Conservation (phyloP, 2,888 invertebrate species). For the Aleiodes alternator region DNA sequence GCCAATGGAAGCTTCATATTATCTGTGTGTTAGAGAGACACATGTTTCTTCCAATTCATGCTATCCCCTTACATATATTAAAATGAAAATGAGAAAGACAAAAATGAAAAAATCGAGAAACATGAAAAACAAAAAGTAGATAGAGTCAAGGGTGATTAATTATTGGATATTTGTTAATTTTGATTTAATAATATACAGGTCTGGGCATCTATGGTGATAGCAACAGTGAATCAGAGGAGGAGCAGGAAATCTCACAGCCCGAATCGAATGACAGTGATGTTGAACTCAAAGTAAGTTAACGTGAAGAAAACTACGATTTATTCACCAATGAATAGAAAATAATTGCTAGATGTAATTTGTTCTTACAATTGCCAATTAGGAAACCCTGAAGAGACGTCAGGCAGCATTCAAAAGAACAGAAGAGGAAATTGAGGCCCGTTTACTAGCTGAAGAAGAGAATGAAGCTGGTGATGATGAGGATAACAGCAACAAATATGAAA, state of each 20-base stretch:
- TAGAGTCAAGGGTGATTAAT: slow-evolving; percentile 20
- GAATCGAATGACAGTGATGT: slow-evolving; percentile 80
- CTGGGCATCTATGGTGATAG: slow-evolving; percentile 90
- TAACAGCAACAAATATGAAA: slow-evolving; percentile 59
- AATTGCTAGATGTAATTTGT: not conserved
- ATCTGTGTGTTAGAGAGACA: slow-evolving; percentile 12
- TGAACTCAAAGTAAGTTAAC: slow-evolving; percentile 81
- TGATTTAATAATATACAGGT: slow-evolving; percentile 78
- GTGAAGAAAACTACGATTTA: too few species aligned
- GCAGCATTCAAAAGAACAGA: slow-evolving; percentile 85
- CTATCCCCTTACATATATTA: slow-evolving; percentile 21
- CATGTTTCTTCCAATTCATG: not conserved
- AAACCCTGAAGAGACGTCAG: slow-evolving; percentile 80
- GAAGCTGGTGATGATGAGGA: slow-evolving; percentile 57
- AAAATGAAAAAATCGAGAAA: not conserved
- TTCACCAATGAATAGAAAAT: not conserved
- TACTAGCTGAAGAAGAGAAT: slow-evolving; percentile 80
- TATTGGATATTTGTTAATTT: slow-evolving; percentile 47
- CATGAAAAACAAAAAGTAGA: not conserved
- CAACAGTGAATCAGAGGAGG: slow-evolving; percentile 77
- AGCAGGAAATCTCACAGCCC: slow-evolving; percentile 74
- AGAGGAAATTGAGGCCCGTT: slow-evolving; percentile 84
- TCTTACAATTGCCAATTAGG: slow-evolving; percentile 72
- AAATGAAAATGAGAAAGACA: not conserved
- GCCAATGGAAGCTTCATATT: slow-evolving; percentile 36